Evolutionary conservation across 2,113 vertebrate species (phyloP).

Genomic region (Myrmecophaga tridactyla): DNA sequence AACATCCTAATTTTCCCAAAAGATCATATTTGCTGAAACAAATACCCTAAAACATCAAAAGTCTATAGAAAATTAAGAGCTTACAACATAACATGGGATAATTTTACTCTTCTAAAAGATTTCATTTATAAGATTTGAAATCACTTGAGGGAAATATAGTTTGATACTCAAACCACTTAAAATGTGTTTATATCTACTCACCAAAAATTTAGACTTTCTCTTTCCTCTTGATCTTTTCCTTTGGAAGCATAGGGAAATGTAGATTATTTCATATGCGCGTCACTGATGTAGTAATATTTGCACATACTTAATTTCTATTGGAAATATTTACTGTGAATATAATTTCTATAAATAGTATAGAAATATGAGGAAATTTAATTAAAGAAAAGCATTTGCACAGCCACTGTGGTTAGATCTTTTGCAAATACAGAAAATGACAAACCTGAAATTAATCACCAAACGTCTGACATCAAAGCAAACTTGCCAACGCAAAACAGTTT

Average conservation of each 20-base stretch:
- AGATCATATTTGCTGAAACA: background rate
- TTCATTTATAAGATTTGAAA: background rate
- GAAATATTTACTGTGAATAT: constrained; percentile 62
- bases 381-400: constrained; percentile 40
- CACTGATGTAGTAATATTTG: constrained; percentile 38
- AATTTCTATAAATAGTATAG: constrained; percentile 27
- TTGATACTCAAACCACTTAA: background rate
- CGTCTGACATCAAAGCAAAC: constrained; percentile 64
- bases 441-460: constrained; percentile 67
- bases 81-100: background rate
- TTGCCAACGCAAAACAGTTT: constrained; percentile 39
- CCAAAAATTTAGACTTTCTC: background rate
- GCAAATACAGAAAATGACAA: constrained; percentile 59
- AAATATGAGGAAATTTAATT: constrained; percentile 50
- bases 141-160: background rate
- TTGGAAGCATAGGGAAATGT: background rate
- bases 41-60: background rate
- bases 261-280: background rate
- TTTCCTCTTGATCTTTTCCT: constrained; percentile 5
- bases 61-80: background rate
- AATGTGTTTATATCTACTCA: background rate
- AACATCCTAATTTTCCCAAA: background rate
- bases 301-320: constrained; percentile 41
- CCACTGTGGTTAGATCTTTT: constrained; percentile 28
- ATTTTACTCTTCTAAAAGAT: background rate